Conservation (phyloP, 2,888 invertebrate species). For the Esperia sulphurella region DNA sequence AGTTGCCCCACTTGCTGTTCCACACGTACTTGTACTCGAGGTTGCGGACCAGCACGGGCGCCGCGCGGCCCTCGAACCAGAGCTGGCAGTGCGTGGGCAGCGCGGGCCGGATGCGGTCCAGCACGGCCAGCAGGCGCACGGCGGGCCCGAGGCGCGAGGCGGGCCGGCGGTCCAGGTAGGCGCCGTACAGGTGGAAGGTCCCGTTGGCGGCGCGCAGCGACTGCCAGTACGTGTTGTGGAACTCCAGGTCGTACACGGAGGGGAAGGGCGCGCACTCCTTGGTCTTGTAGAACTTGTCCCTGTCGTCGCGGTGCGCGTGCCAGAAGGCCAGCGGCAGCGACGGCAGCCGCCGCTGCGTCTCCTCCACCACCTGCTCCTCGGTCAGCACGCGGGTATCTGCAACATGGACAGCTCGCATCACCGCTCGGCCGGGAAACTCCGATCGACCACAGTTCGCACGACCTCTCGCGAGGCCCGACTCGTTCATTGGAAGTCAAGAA, state of each 20-base stretch:
- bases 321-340: conserved; percentile 92
- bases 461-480: too few species aligned
- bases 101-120: conserved; percentile 92
- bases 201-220: conserved; percentile 89
- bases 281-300: conserved; percentile 82
- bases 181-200: conserved; percentile 94
- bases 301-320: conserved; percentile 89
- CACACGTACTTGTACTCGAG: conserved; percentile 96
- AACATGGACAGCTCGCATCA: not conserved
- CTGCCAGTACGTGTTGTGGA: conserved; percentile 97
- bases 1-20: conserved; percentile 97
- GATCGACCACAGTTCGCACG: too few species aligned
- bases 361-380: conserved; percentile 87
- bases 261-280: conserved; percentile 91
- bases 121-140: conserved; percentile 91
- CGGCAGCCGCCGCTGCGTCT: conserved; percentile 88
- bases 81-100: conserved; percentile 91
- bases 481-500: too few species aligned
- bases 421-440: not conserved
- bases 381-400: conserved; percentile 62
- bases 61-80: conserved; percentile 92
- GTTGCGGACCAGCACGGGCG: conserved; percentile 88
- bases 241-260: conserved; percentile 93
- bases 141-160: conserved; percentile 90
- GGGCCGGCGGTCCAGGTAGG: conserved; percentile 91